Evolutionary conservation across 2,888 invertebrate genomes (phyloP), one percentile per base, ranked within the genome.

Genomic region (Drosophila barbarae): DNA sequence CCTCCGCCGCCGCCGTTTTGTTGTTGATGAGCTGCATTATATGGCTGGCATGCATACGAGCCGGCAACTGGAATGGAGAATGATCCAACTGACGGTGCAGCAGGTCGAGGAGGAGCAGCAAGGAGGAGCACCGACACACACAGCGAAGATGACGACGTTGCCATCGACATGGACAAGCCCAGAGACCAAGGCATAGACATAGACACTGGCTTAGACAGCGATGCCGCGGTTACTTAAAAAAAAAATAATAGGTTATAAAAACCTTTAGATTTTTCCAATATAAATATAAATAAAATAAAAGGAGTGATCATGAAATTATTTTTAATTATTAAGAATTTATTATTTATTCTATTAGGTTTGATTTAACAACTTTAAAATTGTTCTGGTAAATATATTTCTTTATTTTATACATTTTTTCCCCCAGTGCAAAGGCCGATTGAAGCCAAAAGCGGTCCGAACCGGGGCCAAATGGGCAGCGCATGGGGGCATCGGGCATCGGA

Each of bases 11-110:
- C 54, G 56, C 57, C 54, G 56, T 57, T 44, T 52, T 71, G 77
- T 69, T 69, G 74, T 70, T 84, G 80, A 74, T 80, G 83, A 84
- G 77, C 83, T 74, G 85, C 85, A 84, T 84, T 84, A 84, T 80
- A 71, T 79, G 83, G 75, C 83, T 74, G 74, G 74, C 73, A 83
- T 68, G 68, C 74, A 84, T 84, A 68, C 57, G 36, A 58, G 57
- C 63, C 61, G 61, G 61, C 61, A 52, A 63, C 41, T 32, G 49
- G 51, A 54, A 42, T 51, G 65, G 55, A 13, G 18, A 15, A 38
- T 9, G 50, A 18, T 12, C 38, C 32, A 4, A n/a, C 47, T 28
- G 18, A 23, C 6, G 42, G 51, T 34, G 21, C 26, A 5, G 63
- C 28, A 18, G 39, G 41, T 21, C 18, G 41, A 23, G 51, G 35